Evolutionary conservation across 2,113 vertebrate genomes (phyloP).

Genomic region (Gila orcuttii): DNA sequence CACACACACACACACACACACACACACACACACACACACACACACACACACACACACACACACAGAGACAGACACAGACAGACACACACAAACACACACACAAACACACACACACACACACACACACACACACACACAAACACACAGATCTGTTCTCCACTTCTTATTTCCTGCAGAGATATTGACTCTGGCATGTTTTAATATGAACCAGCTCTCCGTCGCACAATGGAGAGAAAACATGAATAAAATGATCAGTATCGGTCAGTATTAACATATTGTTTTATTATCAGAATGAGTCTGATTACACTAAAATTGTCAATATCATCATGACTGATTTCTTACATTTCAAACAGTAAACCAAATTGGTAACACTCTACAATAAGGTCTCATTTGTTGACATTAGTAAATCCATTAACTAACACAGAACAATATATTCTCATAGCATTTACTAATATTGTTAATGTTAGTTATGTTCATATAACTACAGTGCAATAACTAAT

Average conservation of each 20-base stretch:
- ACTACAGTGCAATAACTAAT: too few species aligned
- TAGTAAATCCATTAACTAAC: too few species aligned
- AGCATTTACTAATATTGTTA: too few species aligned
- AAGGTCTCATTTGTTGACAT: too few species aligned
- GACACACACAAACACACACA: slow-evolving; percentile 46
- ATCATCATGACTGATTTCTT: background rate
- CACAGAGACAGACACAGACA: background rate
- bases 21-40: slow-evolving; percentile 44
- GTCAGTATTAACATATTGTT: background rate
- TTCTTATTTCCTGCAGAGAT: slow-evolving; percentile 54
- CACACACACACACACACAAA: slow-evolving; percentile 42
- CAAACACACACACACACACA: background rate
- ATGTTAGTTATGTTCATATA: too few species aligned
- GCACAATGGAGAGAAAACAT: slow-evolving; percentile 32
- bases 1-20: slow-evolving; percentile 13
- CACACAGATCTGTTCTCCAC: slow-evolving; percentile 28
- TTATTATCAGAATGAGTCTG: background rate
- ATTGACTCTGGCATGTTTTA: slow-evolving; percentile 50
- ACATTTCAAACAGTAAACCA: background rate
- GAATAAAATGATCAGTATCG: background rate
- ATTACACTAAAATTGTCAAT: background rate
- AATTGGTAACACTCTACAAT: too few species aligned
- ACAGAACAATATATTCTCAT: too few species aligned
- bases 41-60: background rate
- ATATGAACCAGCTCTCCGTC: slow-evolving; percentile 30